Percentiles rank a stretch among this genome's conserved stretches.
Conservation (phyloP, 2,888 invertebrate species). For the Acholoe squamosa region DNA sequence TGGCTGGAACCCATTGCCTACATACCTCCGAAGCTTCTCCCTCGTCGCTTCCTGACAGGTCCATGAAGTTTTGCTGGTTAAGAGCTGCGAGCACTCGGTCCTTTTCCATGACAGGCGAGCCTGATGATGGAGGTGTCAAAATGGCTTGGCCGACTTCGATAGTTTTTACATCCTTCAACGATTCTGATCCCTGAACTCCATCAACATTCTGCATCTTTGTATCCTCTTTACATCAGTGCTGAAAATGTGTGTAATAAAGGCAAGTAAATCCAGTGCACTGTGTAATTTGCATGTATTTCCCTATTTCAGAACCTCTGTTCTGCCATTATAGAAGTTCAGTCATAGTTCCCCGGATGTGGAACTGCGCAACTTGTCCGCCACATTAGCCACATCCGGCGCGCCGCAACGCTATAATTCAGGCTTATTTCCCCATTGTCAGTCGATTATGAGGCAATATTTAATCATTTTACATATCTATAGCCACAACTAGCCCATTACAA, state of each 20-base stretch:
- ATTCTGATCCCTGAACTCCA: constrained; percentile 73
- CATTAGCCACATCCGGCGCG: constrained; percentile 54
- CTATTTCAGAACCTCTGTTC: constrained; percentile 79
- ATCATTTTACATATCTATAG: background rate
- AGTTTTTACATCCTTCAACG: constrained; percentile 74
- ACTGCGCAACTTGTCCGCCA: constrained; percentile 57
- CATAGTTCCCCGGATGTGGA: constrained; percentile 78
- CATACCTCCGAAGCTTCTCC: constrained; percentile 96
- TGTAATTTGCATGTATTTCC: constrained; percentile 67
- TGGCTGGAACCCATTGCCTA: background rate
- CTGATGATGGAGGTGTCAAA: constrained; percentile 71
- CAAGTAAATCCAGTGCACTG: constrained; percentile 71
- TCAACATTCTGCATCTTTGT: constrained; percentile 93
- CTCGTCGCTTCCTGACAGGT: constrained; percentile 97
- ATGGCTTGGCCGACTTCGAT: constrained; percentile 78
- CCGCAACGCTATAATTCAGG: background rate
- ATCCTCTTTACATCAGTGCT: constrained; percentile 61
- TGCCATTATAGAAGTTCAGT: constrained; percentile 82
- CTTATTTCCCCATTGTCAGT: background rate
- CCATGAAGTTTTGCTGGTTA: constrained; percentile 90
- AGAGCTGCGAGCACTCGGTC: constrained; percentile 73
- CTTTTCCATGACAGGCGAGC: constrained; percentile 71
- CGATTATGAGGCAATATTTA: background rate
- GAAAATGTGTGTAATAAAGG: background rate
- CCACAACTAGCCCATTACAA: background rate